Conservation (phyloP, 2,797 vertebrate genomes). For the Rhincodon typus region DNA sequence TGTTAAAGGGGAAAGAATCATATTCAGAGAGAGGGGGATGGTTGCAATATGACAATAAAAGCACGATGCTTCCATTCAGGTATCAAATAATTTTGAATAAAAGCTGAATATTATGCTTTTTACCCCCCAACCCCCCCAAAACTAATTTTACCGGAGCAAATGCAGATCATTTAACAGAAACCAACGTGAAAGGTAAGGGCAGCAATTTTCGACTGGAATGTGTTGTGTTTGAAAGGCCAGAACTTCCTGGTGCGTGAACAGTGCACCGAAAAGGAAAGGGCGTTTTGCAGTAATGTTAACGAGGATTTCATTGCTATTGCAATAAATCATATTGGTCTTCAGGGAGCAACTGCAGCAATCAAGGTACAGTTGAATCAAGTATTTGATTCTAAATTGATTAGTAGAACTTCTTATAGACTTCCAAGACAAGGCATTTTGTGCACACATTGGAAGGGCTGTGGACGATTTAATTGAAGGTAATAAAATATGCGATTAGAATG, state of each 20-base stretch:
- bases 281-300: not conserved
- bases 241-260: not conserved
- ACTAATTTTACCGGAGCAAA: not conserved
- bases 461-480: not conserved
- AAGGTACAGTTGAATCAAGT: not conserved
- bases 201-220: not conserved
- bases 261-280: not conserved
- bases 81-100: not conserved
- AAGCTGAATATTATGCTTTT: not conserved
- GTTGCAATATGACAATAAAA: not conserved
- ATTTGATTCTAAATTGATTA: not conserved
- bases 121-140: not conserved
- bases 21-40: not conserved
- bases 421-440: not conserved
- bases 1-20: not conserved
- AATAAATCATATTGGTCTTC: not conserved
- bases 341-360: not conserved
- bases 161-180: not conserved
- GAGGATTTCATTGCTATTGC: not conserved
- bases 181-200: not conserved
- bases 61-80: not conserved
- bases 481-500: not conserved
- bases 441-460: not conserved
- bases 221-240: not conserved
- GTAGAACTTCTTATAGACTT: not conserved